These are phyloP conservation scores for Pseudanteris insignis DNA, from an alignment of 2,888 invertebrate genomes.

Conservation along the genomic window DNA sequence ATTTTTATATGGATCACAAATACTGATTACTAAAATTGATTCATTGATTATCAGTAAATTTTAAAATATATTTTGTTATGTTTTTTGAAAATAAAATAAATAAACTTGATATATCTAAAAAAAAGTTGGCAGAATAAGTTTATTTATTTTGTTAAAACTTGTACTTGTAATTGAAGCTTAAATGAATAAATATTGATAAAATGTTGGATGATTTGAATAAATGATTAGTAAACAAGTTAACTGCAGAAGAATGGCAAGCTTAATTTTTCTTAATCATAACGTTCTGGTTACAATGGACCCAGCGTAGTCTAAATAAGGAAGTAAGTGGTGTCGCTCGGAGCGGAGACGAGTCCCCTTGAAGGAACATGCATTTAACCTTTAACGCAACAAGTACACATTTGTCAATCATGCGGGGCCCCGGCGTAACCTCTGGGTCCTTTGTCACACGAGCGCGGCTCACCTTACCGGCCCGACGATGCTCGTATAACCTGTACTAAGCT, in stretches of 20 bases:
- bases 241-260: neutral
- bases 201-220: no score
- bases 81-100: no score
- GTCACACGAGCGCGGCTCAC: slow-evolving; percentile 41
- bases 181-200: no score
- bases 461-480: slow-evolving; percentile 43
- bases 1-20: no score
- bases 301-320: slow-evolving; percentile 11
- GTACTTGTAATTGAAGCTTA: no score
- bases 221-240: no score
- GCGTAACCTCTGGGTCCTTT: slow-evolving; percentile 26
- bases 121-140: no score
- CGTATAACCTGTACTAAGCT: slow-evolving; percentile 48
- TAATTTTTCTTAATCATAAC: neutral
- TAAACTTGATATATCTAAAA: no score
- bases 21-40: no score
- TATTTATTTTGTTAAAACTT: no score
- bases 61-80: no score
- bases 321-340: slow-evolving; percentile 3
- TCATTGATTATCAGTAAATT: no score
- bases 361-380: slow-evolving; percentile 32
- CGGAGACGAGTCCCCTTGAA: slow-evolving; percentile 10
- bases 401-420: slow-evolving; percentile 25
- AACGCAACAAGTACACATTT: slow-evolving; percentile 40
- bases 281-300: slow-evolving; percentile 4